phyloP scores from a whole-genome alignment of 2,113 vertebrate species.

The Salvelinus sp. region DNA sequence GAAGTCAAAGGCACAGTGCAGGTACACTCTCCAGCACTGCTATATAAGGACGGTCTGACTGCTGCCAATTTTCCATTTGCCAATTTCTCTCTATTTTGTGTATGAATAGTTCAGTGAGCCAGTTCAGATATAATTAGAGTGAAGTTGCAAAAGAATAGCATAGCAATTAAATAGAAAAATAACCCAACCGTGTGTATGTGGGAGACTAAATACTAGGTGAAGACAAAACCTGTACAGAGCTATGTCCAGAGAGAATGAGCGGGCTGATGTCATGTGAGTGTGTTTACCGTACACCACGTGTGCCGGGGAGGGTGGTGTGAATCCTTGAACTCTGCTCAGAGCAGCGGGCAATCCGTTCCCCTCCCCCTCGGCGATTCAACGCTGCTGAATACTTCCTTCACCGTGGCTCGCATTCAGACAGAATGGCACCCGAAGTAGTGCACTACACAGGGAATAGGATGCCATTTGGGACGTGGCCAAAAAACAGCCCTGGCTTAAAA shows the following conservation, averaged over 20 bases:
- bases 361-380: not conserved
- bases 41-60: not conserved
- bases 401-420: conserved; percentile 35
- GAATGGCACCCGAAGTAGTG: not conserved
- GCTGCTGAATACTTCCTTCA: conserved; percentile 44
- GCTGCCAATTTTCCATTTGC: not conserved
- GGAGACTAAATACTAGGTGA: not conserved
- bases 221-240: too few species aligned
- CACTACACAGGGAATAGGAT: not conserved
- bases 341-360: conserved; percentile 15
- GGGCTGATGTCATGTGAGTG: not conserved
- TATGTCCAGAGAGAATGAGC: too few species aligned
- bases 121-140: not conserved
- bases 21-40: not conserved
- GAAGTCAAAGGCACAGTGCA: not conserved
- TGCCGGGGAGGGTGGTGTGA: conserved; percentile 16
- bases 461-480: too few species aligned
- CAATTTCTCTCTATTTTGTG: not conserved
- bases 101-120: conserved; percentile 21
- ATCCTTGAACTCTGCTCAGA: conserved; percentile 60
- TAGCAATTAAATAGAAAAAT: not conserved
- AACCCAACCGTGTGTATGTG: not conserved
- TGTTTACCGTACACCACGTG: conserved; percentile 17
- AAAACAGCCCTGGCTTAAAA: not conserved
- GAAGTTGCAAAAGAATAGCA: not conserved